Conservation (phyloP, 1,140 invertebrate genomes). For the Ceratoteleas bidentatus region DNA sequence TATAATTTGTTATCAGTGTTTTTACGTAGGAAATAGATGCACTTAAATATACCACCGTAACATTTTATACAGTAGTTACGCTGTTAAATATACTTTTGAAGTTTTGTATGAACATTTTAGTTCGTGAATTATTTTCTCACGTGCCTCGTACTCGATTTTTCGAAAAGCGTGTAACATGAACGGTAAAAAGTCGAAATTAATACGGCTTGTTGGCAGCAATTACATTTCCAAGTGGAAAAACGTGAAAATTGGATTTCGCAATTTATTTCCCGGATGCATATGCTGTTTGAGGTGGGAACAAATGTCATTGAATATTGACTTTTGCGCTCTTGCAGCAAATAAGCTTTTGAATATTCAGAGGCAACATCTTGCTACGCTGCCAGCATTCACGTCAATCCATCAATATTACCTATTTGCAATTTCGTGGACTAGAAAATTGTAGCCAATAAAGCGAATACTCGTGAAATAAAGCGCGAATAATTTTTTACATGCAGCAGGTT, state of each 20-base stretch:
- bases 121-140: too few relatives aligned
- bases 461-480: slow-evolving; percentile 27
- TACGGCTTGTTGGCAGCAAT: background rate
- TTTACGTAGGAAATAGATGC: too few relatives aligned
- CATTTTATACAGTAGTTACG: too few relatives aligned
- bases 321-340: slow-evolving; percentile 35
- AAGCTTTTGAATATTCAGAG: slow-evolving; percentile 40
- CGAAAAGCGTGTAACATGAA: background rate
- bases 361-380: slow-evolving; percentile 29
- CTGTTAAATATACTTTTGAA: too few relatives aligned
- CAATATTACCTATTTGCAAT: slow-evolving; percentile 28
- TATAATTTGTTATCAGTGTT: too few relatives aligned
- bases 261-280: slow-evolving; percentile 11
- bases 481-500: slow-evolving; percentile 3
- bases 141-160: too few relatives aligned
- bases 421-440: slow-evolving; percentile 5
- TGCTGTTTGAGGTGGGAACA: slow-evolving; percentile 17
- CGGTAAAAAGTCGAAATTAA: background rate
- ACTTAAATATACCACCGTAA: too few relatives aligned
- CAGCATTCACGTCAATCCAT: slow-evolving; percentile 36
- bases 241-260: slow-evolving; percentile 3
- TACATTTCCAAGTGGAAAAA: background rate
- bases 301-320: slow-evolving; percentile 42
- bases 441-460: slow-evolving; percentile 10
- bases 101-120: too few relatives aligned